Evolutionary conservation across 2,797 vertebrate species (phyloP).

Genomic region (Lutjanus campechanus): DNA sequence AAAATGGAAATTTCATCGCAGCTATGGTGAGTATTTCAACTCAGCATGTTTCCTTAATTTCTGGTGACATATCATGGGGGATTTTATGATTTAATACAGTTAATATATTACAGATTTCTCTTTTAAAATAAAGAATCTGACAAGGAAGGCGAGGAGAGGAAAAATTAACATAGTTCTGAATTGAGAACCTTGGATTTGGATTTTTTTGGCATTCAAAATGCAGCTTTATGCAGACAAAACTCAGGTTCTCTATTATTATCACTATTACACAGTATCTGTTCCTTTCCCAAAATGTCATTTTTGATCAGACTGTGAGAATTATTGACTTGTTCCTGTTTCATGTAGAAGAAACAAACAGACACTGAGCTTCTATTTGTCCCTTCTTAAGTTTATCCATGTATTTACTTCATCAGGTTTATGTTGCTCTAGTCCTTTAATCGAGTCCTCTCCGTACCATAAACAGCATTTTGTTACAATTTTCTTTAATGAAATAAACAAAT

Average conservation of each 20-base stretch:
- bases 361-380: background rate
- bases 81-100: too few relatives aligned
- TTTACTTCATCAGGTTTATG: too few relatives aligned
- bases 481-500: too few relatives aligned
- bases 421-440: background rate
- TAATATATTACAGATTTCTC: too few relatives aligned
- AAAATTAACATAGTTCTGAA: background rate
- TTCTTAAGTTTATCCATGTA: background rate
- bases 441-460: background rate
- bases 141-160: background rate
- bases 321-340: conserved; percentile 6
- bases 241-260: background rate
- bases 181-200: background rate
- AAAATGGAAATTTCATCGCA: too few relatives aligned
- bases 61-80: too few relatives aligned
- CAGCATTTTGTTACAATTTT: too few relatives aligned
- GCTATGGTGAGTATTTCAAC: too few relatives aligned
- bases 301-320: background rate
- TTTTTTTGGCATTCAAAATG: too few relatives aligned
- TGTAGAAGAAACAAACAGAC: background rate
- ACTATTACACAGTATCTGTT: background rate
- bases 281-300: background rate
- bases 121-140: background rate
- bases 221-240: background rate
- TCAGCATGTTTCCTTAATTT: too few relatives aligned